These are phyloP conservation scores for Limnothrissa miodon DNA, from an alignment of 2,113 vertebrate species.

Conservation along the genomic window DNA sequence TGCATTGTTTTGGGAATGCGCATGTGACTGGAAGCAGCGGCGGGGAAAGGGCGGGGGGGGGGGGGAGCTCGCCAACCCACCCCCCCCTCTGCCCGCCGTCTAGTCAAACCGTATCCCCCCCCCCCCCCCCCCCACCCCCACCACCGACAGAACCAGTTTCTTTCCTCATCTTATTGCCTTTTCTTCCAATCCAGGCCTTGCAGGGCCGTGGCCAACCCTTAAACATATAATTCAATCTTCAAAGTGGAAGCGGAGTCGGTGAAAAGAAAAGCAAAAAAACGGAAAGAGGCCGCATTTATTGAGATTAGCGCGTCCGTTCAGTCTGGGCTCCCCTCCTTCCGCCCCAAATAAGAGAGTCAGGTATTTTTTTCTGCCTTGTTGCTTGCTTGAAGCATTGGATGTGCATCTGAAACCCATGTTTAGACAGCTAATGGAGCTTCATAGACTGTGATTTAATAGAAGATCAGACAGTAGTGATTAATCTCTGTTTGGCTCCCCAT, in stretches of 20 bases:
- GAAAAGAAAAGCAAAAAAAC: neutral
- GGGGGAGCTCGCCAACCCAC: neutral
- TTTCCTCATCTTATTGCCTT: conserved; percentile 21
- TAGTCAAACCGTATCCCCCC: conserved; percentile 80
- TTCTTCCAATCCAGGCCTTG: conserved; percentile 43
- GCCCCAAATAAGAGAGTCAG: conserved; percentile 66
- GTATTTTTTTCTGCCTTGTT: conserved; percentile 63
- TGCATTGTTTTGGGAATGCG: conserved; percentile 84
- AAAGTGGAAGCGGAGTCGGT: conserved; percentile 70
- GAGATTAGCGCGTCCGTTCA: conserved; percentile 77
- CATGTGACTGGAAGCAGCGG: conserved; percentile 74
- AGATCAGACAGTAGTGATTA: conserved; percentile 78
- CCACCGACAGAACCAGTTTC: conserved; percentile 44
- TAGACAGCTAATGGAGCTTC: conserved; percentile 77
- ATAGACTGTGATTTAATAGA: conserved; percentile 79
- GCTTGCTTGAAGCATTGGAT: conserved; percentile 78
- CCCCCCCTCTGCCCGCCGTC: conserved; percentile 69
- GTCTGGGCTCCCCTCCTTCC: conserved; percentile 68
- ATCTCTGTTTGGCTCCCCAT: conserved; percentile 67
- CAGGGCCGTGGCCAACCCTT: conserved; percentile 54
- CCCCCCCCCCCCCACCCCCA: too few relatives aligned
- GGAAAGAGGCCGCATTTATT: conserved; percentile 81
- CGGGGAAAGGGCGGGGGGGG: conserved; percentile 45
- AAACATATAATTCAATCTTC: conserved; percentile 79
- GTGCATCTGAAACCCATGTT: conserved; percentile 74